These are phyloP conservation scores for Ptilodon capucinus DNA, from an alignment of 2,888 invertebrate genomes.

Conservation along the genomic window DNA sequence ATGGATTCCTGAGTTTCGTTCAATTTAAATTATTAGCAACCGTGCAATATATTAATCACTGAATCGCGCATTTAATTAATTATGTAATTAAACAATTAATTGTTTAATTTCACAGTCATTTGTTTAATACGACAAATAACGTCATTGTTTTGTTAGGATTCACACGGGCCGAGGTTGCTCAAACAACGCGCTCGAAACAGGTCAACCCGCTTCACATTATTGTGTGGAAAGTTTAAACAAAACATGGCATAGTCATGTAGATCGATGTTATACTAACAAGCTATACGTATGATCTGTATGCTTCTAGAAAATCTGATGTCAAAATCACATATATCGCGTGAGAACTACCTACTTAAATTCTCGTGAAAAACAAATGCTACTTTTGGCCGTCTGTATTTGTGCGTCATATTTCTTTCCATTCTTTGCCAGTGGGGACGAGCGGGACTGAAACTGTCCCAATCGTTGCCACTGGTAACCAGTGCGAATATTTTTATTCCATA, in stretches of 20 bases:
- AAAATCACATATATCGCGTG: no score
- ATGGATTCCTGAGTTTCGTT: no score
- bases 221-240: slow-evolving; percentile 31
- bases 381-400: no score
- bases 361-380: no score
- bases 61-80: neutral
- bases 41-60: neutral
- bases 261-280: neutral
- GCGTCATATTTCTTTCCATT: no score
- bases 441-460: no score
- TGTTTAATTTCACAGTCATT: slow-evolving; percentile 30
- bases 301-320: neutral
- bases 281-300: neutral
- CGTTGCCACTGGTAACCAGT: no score
- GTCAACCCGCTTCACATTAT: slow-evolving; percentile 65
- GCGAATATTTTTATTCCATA: no score
- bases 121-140: slow-evolving; percentile 16
- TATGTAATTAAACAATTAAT: slow-evolving; percentile 12
- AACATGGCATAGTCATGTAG: neutral
- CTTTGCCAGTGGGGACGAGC: no score
- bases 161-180: slow-evolving; percentile 36
- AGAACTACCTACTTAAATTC: no score
- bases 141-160: slow-evolving; percentile 13
- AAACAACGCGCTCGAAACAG: slow-evolving; percentile 37
- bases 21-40: no score